Conservation (phyloP, 2,888 invertebrate genomes). For the Anthrax anthrax region DNA sequence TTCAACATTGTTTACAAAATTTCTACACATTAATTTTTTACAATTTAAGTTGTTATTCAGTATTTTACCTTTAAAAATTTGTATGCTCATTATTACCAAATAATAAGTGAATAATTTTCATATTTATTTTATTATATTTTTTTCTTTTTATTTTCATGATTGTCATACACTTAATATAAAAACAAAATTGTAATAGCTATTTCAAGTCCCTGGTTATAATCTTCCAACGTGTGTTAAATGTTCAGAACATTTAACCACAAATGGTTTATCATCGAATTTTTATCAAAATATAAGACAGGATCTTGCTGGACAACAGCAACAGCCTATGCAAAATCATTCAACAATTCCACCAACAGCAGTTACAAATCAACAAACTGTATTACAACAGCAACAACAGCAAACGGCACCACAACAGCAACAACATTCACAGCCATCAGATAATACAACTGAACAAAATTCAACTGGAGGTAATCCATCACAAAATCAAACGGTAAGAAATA, state of each 20-base stretch:
- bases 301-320: slow-evolving; percentile 12
- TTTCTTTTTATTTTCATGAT: no score
- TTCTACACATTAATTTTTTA: no score
- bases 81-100: no score
- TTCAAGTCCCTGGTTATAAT: slow-evolving; percentile 35
- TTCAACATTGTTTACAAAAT: no score
- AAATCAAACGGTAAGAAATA: background rate
- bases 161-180: no score
- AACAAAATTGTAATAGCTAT: no score
- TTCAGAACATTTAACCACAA: slow-evolving; percentile 33
- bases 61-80: no score
- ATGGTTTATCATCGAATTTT: slow-evolving; percentile 22
- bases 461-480: background rate
- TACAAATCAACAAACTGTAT: slow-evolving; percentile 9
- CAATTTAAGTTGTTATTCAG: no score
- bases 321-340: slow-evolving; percentile 17
- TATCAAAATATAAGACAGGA: slow-evolving; percentile 27
- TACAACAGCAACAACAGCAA: slow-evolving; percentile 15
- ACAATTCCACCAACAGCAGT: slow-evolving; percentile 20
- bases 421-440: background rate
- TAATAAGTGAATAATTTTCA: no score
- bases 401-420: slow-evolving; percentile 10
- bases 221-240: slow-evolving; percentile 35
- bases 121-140: no score
- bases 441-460: background rate